Conservation (phyloP, 2,888 invertebrate species). For the Eledone cirrhosa region DNA sequence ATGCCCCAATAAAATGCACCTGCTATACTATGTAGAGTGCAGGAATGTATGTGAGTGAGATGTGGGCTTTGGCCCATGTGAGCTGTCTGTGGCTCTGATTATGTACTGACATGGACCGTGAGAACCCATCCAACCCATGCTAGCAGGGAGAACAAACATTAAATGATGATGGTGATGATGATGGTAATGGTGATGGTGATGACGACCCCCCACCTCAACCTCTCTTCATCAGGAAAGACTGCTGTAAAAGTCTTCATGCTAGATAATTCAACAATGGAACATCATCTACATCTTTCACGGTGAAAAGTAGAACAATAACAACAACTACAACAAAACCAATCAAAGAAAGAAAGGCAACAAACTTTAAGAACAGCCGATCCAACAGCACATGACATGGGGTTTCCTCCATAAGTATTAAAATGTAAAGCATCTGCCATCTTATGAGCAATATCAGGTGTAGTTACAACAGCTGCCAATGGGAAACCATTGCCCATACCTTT, state of each 20-base stretch:
- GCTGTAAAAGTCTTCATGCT: no score
- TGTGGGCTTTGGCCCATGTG: no score
- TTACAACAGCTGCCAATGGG: constrained; percentile 94
- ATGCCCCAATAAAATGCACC: no score
- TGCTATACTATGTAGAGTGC: no score
- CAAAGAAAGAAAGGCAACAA: constrained; percentile 52
- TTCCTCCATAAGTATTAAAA: constrained; percentile 97
- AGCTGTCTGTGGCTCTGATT: no score
- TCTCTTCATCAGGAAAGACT: neutral
- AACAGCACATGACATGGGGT: constrained; percentile 87
- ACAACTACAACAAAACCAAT: neutral
- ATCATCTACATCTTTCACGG: no score
- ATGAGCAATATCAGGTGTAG: constrained; percentile 86
- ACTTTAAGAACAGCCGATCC: constrained; percentile 94
- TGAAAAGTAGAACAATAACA: no score
- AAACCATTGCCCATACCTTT: constrained; percentile 84
- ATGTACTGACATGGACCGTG: no score
- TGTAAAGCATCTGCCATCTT: constrained; percentile 79
- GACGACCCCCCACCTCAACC: neutral
- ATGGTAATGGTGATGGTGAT: neutral
- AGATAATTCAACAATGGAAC: no score
- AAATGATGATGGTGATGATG: neutral
- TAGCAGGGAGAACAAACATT: no score
- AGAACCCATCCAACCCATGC: no score
- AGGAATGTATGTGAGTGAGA: no score